Base-by-base conservation (phyloP, 2,113 vertebrate species). In the Mobula birostris region DNA sequence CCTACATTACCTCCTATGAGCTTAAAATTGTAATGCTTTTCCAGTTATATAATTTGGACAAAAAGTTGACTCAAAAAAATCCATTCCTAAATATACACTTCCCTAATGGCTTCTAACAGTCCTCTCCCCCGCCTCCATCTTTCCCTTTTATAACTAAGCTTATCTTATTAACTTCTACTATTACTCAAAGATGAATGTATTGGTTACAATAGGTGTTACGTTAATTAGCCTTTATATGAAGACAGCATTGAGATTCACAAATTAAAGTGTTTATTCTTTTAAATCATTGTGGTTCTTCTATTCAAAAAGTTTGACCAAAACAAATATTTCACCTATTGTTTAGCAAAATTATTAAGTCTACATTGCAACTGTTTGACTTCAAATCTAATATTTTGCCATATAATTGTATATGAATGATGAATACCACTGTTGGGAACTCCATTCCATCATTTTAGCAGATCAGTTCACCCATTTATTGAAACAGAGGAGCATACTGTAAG, bases 361-460 rank as follows among this genome's bases (percentile, higher is more conserved):
- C 14, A 27, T 70, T 88, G 14, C 56, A 63, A 15, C 15, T 19
- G 24, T 74, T 74, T 74, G 21, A 74, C 21, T 74, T 74, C 2
- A 74, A 21, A 15, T 11, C 7, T 8, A 66, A 66, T 66, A 66
- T 66, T 66, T 66, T 87, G 83, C 32, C 29, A 90, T 27, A 61
- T 90, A 90, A 90, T 90, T 90, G 61, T 90, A 27, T 90, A 90
- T 32, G 85, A 66, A 90, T 90, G 85, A 90, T 90, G n/a, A 90
- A 90, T 61, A 63, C 2, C 7, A 32, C 32, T 66, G 61, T 66
- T 90, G 66, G 48, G 68, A 90, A 36, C 85, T 68, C n/a, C 29
- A 66, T 90, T 66, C 85, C 61, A 88, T 27, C 9, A 32, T 32
- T 17, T 90, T 66, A 66, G 85, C 61, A 66, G 61, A 32, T 90